A percentile compares a stretch with the other conserved stretches of the same genome.
phyloP scores from a whole-genome alignment of 2,113 vertebrate species.

The Chaetura pelagica region DNA sequence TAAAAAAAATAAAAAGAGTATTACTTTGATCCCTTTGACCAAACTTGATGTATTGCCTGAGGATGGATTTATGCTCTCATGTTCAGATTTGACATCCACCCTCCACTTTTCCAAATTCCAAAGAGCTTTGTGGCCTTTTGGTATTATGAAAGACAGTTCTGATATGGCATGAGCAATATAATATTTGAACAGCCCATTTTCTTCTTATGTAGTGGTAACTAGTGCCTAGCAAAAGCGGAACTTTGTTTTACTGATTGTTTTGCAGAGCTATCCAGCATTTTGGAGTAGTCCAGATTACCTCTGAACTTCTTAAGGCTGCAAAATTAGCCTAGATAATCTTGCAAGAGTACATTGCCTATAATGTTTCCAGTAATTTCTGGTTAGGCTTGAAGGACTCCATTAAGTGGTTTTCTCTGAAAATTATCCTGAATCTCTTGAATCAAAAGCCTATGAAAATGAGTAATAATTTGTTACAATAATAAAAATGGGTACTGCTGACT shows the following conservation, averaged over 20 bases:
- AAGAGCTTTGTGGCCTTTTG: background rate
- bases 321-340: slow-evolving; percentile 10
- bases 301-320: background rate
- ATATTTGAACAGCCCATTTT: background rate
- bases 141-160: background rate
- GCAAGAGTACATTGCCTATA: background rate
- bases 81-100: background rate
- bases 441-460: slow-evolving; percentile 8
- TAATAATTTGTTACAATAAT: background rate
- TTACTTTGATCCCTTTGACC: background rate
- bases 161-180: background rate
- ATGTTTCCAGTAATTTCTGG: background rate
- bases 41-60: background rate
- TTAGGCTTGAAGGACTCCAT: background rate
- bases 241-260: background rate
- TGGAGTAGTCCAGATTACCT: background rate
- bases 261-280: background rate
- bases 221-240: background rate
- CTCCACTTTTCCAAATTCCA: background rate
- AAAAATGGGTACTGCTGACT: background rate
- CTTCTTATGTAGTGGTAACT: background rate
- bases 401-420: background rate
- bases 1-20: accelerated
- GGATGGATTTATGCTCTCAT: background rate
- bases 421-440: background rate